phyloP scores from a whole-genome alignment of 1,140 invertebrate genomes.

The Drosophila nigromelanica region DNA sequence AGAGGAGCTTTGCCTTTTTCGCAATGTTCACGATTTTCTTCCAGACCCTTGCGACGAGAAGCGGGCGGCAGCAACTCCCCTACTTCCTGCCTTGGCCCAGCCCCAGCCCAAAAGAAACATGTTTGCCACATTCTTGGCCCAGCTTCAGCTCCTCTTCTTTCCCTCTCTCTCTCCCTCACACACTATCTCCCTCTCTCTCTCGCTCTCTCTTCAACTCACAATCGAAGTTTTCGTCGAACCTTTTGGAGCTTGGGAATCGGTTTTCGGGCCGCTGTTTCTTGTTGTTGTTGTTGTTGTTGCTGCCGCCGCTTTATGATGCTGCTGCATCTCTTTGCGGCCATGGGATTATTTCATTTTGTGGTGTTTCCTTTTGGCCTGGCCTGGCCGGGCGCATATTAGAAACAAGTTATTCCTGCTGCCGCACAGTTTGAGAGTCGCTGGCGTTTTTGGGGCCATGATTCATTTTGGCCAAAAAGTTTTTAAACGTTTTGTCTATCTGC shows the following conservation, averaged over 20 bases:
- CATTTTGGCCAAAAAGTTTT: conserved; percentile 50
- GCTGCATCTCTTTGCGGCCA: conserved; percentile 59
- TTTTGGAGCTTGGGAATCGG: conserved; percentile 80
- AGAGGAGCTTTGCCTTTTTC: conserved; percentile 66
- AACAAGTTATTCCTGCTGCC: conserved; percentile 79
- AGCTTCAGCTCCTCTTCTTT: conserved; percentile 29
- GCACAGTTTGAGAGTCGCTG: conserved; percentile 65
- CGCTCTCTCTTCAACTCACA: conserved; percentile 42
- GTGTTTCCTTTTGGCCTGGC: conserved; percentile 73
- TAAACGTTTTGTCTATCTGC: conserved; percentile 29
- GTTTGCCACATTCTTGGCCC: conserved; percentile 79
- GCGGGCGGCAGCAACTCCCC: conserved; percentile 63
- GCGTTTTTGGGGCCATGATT: conserved; percentile 60
- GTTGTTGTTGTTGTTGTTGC: conserved; percentile 18
- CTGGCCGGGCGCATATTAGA: conserved; percentile 65
- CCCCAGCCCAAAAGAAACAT: conserved; percentile 60
- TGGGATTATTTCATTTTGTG: conserved; percentile 84
- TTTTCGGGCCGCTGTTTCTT: conserved; percentile 37
- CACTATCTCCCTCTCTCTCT: conserved; percentile 6
- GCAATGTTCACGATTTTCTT: conserved; percentile 73
- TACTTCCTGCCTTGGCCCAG: conserved; percentile 64
- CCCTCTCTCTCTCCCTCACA: not conserved
- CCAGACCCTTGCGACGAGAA: conserved; percentile 60
- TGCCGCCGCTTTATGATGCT: conserved; percentile 24
- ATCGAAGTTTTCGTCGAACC: conserved; percentile 81